Percentiles rank a stretch among this genome's conserved stretches.
Conservation (phyloP, 1,140 invertebrate genomes). For the Drosophila bifasciata region DNA sequence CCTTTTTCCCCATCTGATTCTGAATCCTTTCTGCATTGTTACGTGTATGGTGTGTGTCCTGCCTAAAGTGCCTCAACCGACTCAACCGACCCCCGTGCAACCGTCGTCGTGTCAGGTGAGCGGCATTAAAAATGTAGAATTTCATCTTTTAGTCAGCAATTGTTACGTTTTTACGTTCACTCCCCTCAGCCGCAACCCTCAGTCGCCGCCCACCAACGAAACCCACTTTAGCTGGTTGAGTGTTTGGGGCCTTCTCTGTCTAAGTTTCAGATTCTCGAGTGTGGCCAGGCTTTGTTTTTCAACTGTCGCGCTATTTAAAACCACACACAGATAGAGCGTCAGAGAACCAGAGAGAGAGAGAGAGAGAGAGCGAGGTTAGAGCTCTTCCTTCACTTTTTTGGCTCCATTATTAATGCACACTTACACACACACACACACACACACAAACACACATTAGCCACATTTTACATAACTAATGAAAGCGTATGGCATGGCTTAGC, state of each 20-base stretch:
- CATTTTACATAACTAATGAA: constrained; percentile 55
- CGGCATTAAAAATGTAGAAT: constrained; percentile 82
- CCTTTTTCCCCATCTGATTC: constrained; percentile 3
- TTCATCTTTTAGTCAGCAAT: constrained; percentile 82
- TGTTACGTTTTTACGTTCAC: constrained; percentile 53
- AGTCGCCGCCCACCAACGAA: not conserved
- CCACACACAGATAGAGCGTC: not conserved
- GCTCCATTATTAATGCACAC: constrained; percentile 74
- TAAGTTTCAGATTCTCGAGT: constrained; percentile 66
- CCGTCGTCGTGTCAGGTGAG: constrained; percentile 76
- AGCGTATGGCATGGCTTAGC: constrained; percentile 5
- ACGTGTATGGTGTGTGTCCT: constrained; percentile 43
- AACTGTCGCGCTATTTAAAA: constrained; percentile 72
- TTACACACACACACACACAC: constrained; percentile 6
- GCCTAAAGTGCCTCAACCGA: constrained; percentile 59
- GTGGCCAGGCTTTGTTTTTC: constrained; percentile 39
- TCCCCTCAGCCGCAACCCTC: not conserved
- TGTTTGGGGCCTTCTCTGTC: constrained; percentile 60
- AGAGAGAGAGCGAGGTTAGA: not conserved
- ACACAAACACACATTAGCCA: constrained; percentile 21
- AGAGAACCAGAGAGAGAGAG: not conserved
- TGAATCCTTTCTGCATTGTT: constrained; percentile 74
- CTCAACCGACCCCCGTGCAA: constrained; percentile 51
- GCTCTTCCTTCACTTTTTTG: constrained; percentile 1
- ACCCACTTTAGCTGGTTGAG: constrained; percentile 51